Conservation (phyloP, 2,797 vertebrate species). For the Rhynchonycteris naso region DNA sequence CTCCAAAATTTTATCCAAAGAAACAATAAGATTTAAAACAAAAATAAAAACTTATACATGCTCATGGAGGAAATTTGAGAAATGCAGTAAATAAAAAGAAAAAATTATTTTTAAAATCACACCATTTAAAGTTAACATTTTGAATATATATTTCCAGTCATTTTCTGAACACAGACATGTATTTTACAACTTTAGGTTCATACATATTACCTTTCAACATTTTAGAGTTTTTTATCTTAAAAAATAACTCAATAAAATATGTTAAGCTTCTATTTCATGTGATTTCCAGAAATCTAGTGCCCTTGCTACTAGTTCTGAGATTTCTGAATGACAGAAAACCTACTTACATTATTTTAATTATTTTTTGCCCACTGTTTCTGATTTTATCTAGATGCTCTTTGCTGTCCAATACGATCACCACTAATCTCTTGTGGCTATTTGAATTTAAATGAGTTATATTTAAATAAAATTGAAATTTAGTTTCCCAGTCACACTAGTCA, state of each 20-base stretch:
- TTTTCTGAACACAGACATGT: not conserved
- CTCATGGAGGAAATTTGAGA: not conserved
- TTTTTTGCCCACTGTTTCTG: conserved; percentile 6
- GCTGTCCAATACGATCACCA: not conserved
- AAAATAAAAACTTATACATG: not conserved
- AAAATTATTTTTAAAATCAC: not conserved
- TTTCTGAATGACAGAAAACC: conserved; percentile 32
- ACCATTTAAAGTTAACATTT: not conserved
- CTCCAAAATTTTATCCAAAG: not conserved
- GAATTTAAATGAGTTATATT: not conserved
- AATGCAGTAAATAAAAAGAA: not conserved
- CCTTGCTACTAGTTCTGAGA: not conserved
- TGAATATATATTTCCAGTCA: not conserved
- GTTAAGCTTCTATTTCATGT: conserved; percentile 14
- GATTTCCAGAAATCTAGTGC: not conserved
- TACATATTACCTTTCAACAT: not conserved
- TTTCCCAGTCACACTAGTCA: not conserved
- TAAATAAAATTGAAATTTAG: not conserved
- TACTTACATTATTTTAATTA: not conserved
- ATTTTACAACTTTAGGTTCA: conserved; percentile 5
- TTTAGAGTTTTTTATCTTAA: not conserved
- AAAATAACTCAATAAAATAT: conserved; percentile 20
- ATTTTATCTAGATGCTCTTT: not conserved
- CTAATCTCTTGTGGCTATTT: not conserved
- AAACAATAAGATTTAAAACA: conserved; percentile 30